These are phyloP conservation scores for Agrotis ipsilon DNA, from an alignment of 2,888 invertebrate genomes.

Conservation along the genomic window DNA sequence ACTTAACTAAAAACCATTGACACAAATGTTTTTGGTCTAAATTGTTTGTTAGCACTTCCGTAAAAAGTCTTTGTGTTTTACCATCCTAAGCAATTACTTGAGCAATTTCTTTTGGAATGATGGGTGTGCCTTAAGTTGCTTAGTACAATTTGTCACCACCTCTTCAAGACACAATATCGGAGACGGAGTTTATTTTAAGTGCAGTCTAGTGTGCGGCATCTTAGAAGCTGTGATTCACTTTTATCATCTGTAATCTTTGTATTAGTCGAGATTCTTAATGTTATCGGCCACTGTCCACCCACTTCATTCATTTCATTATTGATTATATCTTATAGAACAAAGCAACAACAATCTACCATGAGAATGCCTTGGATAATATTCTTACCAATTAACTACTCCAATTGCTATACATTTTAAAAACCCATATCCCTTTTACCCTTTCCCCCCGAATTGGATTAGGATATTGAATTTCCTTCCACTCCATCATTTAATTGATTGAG, in stretches of 20 bases:
- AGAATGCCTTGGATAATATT: background rate
- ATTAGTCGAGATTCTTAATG: background rate
- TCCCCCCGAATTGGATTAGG: slow-evolving; percentile 44
- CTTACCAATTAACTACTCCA: background rate
- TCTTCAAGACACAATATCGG: background rate
- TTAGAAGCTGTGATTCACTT: background rate
- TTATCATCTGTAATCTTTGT: slow-evolving; percentile 17
- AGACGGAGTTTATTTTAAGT: no score
- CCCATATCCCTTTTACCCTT: slow-evolving; percentile 13
- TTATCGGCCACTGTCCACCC: slow-evolving; percentile 17
- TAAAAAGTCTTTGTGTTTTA: slow-evolving; percentile 31
- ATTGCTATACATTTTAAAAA: background rate
- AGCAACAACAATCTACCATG: background rate
- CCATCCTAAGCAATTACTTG: slow-evolving; percentile 2
- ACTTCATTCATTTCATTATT: slow-evolving; percentile 19
- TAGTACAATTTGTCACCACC: background rate
- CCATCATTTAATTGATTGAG: slow-evolving; percentile 67
- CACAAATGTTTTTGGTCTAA: slow-evolving; percentile 43
- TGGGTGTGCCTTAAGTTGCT: slow-evolving; percentile 12
- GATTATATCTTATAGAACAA: background rate
- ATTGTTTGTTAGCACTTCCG: slow-evolving; percentile 23
- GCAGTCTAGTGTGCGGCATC: no score
- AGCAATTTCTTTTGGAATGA: background rate
- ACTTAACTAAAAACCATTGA: slow-evolving; percentile 62
- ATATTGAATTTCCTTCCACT: slow-evolving; percentile 67